Evolutionary conservation across 1,140 invertebrate genomes (phyloP).

Genomic region (Contarinia nasturtii): DNA sequence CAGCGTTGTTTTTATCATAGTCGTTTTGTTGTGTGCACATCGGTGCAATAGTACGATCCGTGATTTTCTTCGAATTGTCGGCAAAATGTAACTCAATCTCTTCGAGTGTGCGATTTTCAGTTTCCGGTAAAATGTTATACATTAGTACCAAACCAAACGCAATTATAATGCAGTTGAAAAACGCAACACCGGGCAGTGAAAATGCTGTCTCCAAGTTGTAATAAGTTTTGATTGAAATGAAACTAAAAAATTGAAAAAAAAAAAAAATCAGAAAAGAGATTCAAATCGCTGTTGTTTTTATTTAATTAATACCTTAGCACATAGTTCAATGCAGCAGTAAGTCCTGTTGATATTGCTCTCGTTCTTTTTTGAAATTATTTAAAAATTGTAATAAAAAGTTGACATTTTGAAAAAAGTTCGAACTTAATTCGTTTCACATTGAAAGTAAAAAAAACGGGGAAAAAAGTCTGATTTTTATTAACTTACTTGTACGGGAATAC

Average conservation of each 20-base stretch:
- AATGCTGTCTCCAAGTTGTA: slow-evolving; percentile 27
- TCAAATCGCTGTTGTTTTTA: too few species aligned
- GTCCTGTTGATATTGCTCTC: slow-evolving; percentile 31
- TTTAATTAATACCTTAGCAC: too few species aligned
- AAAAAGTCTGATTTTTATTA: too few species aligned
- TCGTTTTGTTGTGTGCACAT: too few species aligned
- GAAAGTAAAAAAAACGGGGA: too few species aligned
- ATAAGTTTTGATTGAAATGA: slow-evolving; percentile 41
- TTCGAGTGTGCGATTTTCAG: slow-evolving; percentile 51
- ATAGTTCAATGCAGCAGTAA: slow-evolving; percentile 36
- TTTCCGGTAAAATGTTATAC: slow-evolving; percentile 56
- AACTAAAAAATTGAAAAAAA: too few species aligned
- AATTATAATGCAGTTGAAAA: slow-evolving; percentile 36
- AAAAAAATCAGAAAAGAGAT: too few species aligned
- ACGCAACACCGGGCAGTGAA: slow-evolving; percentile 35
- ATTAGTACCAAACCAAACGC: slow-evolving; percentile 26
- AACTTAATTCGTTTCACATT: too few species aligned
- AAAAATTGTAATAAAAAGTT: too few species aligned
- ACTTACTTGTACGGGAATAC: slow-evolving; percentile 23
- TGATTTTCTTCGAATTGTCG: slow-evolving; percentile 16
- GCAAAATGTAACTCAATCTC: slow-evolving; percentile 45
- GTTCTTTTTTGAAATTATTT: too few species aligned
- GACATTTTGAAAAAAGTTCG: too few species aligned
- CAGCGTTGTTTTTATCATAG: too few species aligned
- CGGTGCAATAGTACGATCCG: slow-evolving; percentile 1